Base-by-base conservation (phyloP, 35 echinoderm and acorn worm species). In the Apostichopus californicus region DNA sequence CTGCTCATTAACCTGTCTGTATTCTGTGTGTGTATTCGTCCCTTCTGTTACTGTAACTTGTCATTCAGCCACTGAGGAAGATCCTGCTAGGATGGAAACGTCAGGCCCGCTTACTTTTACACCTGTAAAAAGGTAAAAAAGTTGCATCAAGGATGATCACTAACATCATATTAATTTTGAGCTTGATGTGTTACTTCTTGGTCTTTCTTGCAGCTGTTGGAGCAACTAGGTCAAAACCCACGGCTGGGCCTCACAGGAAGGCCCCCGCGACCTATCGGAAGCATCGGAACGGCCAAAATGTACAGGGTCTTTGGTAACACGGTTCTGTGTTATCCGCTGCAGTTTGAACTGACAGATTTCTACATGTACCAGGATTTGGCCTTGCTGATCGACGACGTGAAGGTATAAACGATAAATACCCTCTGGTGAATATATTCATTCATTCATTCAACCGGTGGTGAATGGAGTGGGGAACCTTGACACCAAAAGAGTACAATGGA, bases 331-430 rank as follows among this genome's bases (percentile, higher is more conserved):
- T 96, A 98, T 60, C 97, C 97, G 20, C 77, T 96, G 22, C 93
- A 94, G 79, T 98, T 98, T 96, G 97, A 98, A 22, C 61, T 87
- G 60, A 93, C 93, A 11, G 97, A 98, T 79, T 98, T 98, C 93
- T 98, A 98, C 88, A 98, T 98, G 97, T 96, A 96, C 59, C 95
- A 98, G 52, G 97, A 98, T 84, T 80, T 96, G 77, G 90, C 87
- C 54, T 71, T 98, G 7, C 84, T 98, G 1, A 91, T 98, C 13
- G 97, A 98, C 92, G 97, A 98, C 61, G 92, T 98, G 1, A 96
- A 98, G 97, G 97, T 98, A 94, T 28, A 28, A 1, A 46, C 34
- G 77, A 23, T 55, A 8, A 8, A 63, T 55, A 86, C 13, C 82
- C 17, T 23, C 15, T 6, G 56, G 2, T 63, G 57, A 56, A 34